Conservation (phyloP, 23 tunicate species). For the Clavelina lepadiformis region DNA sequence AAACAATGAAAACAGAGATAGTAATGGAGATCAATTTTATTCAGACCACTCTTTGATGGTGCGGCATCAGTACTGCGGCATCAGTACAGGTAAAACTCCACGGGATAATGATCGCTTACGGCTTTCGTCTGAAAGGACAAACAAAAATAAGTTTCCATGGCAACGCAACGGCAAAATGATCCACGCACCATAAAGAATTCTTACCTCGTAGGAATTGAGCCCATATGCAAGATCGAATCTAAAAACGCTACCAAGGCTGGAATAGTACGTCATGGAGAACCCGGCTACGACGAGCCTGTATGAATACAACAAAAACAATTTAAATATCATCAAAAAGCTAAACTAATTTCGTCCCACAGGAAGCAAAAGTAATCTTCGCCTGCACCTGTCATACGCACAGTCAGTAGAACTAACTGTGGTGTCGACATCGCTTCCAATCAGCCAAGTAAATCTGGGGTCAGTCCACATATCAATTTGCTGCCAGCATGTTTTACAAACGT, state of each 20-base stretch:
- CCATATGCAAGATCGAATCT: slow-evolving; percentile 24
- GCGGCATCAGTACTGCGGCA: too few species aligned
- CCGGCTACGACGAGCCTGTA: slow-evolving; percentile 39
- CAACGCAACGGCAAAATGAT: neutral
- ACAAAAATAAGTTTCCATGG: neutral
- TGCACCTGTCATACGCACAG: slow-evolving; percentile 94
- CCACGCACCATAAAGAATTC: neutral
- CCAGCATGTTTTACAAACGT: slow-evolving; percentile 68
- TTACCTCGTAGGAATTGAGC: slow-evolving; percentile 6
- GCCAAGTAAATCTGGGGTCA: slow-evolving; percentile 61
- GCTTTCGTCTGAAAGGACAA: slow-evolving; percentile 45
- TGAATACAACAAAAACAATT: neutral
- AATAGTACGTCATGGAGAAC: neutral
- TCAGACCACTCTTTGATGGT: too few species aligned
- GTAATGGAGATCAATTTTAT: neutral
- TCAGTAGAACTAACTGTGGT: slow-evolving; percentile 74
- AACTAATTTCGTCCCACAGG: neutral
- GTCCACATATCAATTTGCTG: slow-evolving; percentile 42
- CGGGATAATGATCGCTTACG: slow-evolving; percentile 93
- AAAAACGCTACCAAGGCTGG: slow-evolving; percentile 18
- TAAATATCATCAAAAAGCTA: too few species aligned
- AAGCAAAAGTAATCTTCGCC: neutral
- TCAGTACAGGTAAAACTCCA: slow-evolving; percentile 53
- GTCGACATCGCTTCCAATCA: slow-evolving; percentile 51
- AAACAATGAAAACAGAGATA: too few species aligned